Evolutionary conservation across 2,797 vertebrate genomes (phyloP).

Genomic region (Pristis pectinata): DNA sequence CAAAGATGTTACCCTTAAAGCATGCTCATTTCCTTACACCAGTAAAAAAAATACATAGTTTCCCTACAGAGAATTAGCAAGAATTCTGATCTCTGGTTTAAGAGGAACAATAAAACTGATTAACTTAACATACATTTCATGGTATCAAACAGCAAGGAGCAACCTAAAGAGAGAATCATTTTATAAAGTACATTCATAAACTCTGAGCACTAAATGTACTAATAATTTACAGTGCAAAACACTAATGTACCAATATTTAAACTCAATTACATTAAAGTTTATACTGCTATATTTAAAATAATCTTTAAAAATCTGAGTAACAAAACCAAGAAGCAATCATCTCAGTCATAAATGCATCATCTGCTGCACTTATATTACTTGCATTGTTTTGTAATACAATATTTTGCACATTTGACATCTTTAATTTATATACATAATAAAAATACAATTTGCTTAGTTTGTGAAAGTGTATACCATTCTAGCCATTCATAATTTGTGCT

Average conservation of each 20-base stretch:
- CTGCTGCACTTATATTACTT: background rate
- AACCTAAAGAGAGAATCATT: background rate
- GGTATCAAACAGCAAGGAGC: background rate
- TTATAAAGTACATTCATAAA: background rate
- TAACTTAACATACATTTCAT: conserved; percentile 3
- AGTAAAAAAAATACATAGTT: background rate
- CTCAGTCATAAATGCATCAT: background rate
- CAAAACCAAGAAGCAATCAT: background rate
- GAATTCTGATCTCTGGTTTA: background rate
- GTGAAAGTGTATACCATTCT: background rate
- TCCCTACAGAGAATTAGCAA: background rate
- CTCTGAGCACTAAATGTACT: background rate
- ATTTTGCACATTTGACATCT: background rate
- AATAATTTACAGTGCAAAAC: background rate
- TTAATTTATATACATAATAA: background rate
- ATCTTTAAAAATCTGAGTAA: background rate
- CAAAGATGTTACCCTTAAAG: background rate
- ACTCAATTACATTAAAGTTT: background rate
- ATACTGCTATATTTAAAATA: conserved; percentile 8
- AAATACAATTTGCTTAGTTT: background rate
- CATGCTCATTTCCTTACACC: background rate
- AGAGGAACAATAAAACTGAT: background rate
- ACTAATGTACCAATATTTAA: background rate
- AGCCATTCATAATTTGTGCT: background rate
- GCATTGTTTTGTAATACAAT: background rate